phyloP scores from a whole-genome alignment of 2,113 vertebrate genomes.

The Calyptomena viridis region DNA sequence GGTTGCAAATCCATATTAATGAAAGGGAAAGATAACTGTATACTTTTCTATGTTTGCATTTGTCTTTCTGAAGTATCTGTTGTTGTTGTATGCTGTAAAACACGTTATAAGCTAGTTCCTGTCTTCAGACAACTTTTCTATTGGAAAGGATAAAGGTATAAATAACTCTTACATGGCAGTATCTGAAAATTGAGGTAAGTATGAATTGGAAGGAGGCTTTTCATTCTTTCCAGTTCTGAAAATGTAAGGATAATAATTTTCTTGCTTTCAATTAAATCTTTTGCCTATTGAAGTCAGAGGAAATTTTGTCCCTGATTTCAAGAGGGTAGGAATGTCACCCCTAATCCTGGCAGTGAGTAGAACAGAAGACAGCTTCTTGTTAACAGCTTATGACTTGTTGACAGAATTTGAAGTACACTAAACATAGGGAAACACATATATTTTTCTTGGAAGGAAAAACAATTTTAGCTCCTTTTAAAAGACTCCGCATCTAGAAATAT shows the following conservation, averaged over 20 bases:
- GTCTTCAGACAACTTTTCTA: background rate
- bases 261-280: background rate
- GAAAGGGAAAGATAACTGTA: background rate
- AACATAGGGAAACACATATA: background rate
- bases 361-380: constrained; percentile 21
- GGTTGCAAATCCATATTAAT: background rate
- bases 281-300: background rate
- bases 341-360: background rate
- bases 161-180: background rate
- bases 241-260: background rate
- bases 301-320: constrained; percentile 5
- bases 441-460: constrained; percentile 18
- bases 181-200: background rate
- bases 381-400: constrained; percentile 18
- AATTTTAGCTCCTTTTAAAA: constrained; percentile 24
- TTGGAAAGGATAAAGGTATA: background rate
- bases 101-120: background rate
- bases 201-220: background rate
- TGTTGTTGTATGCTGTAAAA: background rate
- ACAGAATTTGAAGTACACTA: constrained; percentile 22
- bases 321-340: background rate
- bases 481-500: background rate
- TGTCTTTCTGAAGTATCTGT: background rate
- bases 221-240: background rate
- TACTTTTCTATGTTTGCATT: background rate